A percentile compares a stretch with the other conserved stretches of the same genome.
phyloP scores from a whole-genome alignment of 1,140 invertebrate genomes.

The Polypedilum vanderplanki region DNA sequence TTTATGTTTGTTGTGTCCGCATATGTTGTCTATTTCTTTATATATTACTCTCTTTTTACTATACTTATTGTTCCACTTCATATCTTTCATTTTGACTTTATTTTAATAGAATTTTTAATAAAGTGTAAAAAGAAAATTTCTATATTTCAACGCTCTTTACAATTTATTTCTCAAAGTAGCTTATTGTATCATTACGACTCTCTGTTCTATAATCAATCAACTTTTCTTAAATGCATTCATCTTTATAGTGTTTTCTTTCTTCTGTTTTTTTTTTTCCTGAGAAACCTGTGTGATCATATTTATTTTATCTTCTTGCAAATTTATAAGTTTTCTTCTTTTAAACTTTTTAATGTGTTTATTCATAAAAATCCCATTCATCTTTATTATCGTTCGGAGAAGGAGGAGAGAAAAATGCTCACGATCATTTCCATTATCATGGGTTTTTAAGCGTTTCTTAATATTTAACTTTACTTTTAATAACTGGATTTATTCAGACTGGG shows the following conservation, averaged over 20 bases:
- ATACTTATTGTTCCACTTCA: neutral
- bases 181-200: conserved; percentile 15
- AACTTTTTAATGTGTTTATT: too few species aligned
- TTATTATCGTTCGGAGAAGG: neutral
- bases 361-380: neutral
- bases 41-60: too few species aligned
- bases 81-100: neutral
- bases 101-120: conserved; percentile 25
- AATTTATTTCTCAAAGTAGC: neutral
- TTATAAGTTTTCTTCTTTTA: too few species aligned
- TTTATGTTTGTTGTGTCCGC: neutral
- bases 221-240: conserved; percentile 20
- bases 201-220: neutral
- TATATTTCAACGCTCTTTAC: conserved; percentile 7
- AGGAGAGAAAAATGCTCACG: neutral
- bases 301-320: neutral
- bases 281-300: conserved; percentile 23
- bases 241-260: neutral
- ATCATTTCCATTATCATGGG: neutral
- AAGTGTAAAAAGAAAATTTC: conserved; percentile 23
- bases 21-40: neutral
- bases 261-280: neutral
- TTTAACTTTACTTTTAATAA: neutral
- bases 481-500: neutral
- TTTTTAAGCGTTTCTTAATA: conserved; percentile 3